Percentiles rank a stretch among this genome's conserved stretches.
phyloP scores from a whole-genome alignment of 92 coral and sea anemone species.

The Zoanthus gigantus region DNA sequence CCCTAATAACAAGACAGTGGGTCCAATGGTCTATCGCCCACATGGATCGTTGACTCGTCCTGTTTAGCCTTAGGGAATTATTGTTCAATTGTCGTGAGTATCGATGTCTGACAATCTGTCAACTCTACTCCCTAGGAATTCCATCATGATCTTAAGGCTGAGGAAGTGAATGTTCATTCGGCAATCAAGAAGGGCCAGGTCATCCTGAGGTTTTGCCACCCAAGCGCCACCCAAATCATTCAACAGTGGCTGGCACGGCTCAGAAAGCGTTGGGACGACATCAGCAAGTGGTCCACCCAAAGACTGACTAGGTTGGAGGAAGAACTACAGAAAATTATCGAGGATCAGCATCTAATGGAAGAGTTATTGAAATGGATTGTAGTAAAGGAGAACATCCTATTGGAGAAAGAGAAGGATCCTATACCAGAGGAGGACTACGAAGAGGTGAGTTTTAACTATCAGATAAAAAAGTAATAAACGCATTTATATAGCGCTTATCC shows the following conservation, averaged over 20 bases:
- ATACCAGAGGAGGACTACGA: constrained; percentile 95
- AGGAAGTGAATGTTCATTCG: constrained; percentile 91
- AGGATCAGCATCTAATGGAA: constrained; percentile 86
- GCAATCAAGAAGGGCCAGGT: constrained; percentile 98
- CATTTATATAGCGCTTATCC: too few relatives aligned
- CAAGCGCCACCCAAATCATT: constrained; percentile 94
- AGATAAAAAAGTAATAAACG: too few relatives aligned
- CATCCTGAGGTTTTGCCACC: constrained; percentile 97
- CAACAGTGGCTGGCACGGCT: constrained; percentile 93
- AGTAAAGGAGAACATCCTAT: constrained; percentile 79
- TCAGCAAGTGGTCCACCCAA: constrained; percentile 93
- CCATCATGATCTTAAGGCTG: constrained; percentile 84
- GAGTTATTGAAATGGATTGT: constrained; percentile 89
- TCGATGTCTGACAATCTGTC: background rate
- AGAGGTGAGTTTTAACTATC: constrained; percentile 22
- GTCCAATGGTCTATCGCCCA: too few relatives aligned
- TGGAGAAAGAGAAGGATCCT: constrained; percentile 89
- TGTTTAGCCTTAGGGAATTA: too few relatives aligned
- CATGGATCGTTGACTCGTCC: too few relatives aligned
- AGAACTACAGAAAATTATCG: constrained; percentile 77
- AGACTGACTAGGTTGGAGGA: constrained; percentile 91
- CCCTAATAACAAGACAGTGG: too few relatives aligned
- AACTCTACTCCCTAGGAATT: constrained; percentile 56
- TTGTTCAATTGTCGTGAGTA: background rate
- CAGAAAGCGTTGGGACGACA: constrained; percentile 97